phyloP scores from a whole-genome alignment of 2,797 vertebrate genomes.

The Arnoldichthys spilopterus region DNA sequence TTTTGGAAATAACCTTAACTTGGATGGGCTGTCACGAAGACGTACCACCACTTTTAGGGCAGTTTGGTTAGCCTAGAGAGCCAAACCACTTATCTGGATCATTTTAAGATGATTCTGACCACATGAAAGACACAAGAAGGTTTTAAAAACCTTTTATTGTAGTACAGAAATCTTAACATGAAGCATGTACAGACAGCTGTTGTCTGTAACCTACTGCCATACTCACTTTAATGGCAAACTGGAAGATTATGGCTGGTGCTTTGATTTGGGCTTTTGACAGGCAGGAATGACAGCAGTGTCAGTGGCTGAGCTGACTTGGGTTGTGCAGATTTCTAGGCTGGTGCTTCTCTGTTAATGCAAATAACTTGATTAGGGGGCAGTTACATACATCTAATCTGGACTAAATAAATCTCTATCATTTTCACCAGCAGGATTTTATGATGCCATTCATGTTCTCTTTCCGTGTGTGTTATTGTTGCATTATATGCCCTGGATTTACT shows the following conservation, averaged over 20 bases:
- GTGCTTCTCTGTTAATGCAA: neutral
- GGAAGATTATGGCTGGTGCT: neutral
- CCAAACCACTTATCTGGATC: neutral
- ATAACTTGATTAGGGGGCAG: neutral
- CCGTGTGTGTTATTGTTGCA: neutral
- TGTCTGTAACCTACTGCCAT: neutral
- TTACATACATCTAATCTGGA: neutral
- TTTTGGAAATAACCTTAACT: constrained; percentile 19
- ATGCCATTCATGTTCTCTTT: neutral
- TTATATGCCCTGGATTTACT: neutral
- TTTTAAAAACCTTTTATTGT: neutral
- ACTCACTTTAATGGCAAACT: neutral
- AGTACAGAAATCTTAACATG: neutral
- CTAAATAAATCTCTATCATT: neutral
- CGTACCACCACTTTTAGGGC: neutral
- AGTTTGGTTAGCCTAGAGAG: neutral
- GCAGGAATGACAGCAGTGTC: neutral
- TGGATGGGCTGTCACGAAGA: constrained; percentile 19
- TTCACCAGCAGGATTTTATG: neutral
- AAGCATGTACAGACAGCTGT: neutral
- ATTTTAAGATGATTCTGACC: neutral
- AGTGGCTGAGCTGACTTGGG: neutral
- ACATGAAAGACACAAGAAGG: neutral
- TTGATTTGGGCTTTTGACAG: neutral
- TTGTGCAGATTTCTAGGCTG: neutral